Percentiles rank a stretch among this genome's conserved stretches.
These are phyloP conservation scores for Drosophila suzukii DNA, from an alignment of 1,140 invertebrate species.

Conservation along the genomic window DNA sequence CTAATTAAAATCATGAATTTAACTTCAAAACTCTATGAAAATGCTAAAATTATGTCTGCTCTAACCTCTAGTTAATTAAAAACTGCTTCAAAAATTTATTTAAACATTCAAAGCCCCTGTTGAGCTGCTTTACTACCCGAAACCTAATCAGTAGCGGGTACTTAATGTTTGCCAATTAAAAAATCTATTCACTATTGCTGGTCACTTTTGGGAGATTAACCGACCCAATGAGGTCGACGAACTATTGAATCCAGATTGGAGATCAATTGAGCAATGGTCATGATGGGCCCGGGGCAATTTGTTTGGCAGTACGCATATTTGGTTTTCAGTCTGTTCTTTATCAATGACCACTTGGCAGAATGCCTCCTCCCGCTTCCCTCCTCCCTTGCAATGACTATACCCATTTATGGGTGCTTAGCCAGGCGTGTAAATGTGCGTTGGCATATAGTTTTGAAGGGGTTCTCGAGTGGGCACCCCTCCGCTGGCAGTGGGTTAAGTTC, in stretches of 20 bases:
- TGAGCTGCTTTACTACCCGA: constrained; percentile 8
- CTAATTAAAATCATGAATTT: background rate
- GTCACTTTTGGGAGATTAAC: constrained; percentile 38
- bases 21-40: background rate
- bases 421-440: constrained; percentile 66
- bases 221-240: constrained; percentile 54
- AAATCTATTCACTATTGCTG: constrained; percentile 57
- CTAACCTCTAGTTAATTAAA: background rate
- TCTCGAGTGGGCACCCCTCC: constrained; percentile 13
- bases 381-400: background rate
- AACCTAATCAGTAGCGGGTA: background rate
- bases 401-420: constrained; percentile 41
- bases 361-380: background rate
- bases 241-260: constrained; percentile 56
- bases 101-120: background rate
- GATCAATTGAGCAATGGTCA: constrained; percentile 40
- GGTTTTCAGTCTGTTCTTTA: constrained; percentile 44
- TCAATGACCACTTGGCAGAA: constrained; percentile 48
- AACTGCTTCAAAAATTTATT: background rate
- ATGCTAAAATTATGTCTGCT: background rate
- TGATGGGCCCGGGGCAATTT: constrained; percentile 43
- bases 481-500: constrained; percentile 54
- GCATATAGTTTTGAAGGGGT: constrained; percentile 16
- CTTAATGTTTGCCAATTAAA: constrained; percentile 60
- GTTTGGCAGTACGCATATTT: constrained; percentile 24